phyloP scores from a whole-genome alignment of 2,113 vertebrate species.

The Bos indicus region DNA sequence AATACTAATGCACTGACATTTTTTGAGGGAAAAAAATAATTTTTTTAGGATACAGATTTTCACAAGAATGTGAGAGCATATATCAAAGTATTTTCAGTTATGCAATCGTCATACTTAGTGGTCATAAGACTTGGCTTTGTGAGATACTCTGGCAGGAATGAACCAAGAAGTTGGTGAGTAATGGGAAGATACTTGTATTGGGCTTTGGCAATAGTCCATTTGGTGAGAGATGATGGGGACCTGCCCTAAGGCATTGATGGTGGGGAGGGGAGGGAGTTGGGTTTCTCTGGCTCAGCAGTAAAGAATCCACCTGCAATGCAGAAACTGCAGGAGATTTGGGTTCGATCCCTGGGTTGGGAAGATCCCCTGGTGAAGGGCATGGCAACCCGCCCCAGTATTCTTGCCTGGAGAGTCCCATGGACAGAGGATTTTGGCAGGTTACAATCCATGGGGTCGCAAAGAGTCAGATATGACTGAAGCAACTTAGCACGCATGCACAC shows the following conservation, averaged over 20 bases:
- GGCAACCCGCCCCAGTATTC: background rate
- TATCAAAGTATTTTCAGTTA: conserved; percentile 21
- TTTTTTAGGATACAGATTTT: background rate
- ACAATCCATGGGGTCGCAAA: background rate
- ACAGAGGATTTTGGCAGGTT: background rate
- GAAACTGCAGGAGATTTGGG: background rate
- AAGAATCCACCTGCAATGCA: background rate
- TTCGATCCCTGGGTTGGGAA: background rate
- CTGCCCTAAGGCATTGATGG: background rate
- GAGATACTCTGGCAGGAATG: background rate
- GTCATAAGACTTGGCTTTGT: background rate
- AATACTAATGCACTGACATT: background rate
- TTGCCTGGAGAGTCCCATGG: background rate
- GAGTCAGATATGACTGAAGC: background rate
- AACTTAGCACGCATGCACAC: background rate
- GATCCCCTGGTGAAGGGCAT: background rate
- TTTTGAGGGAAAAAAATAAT: background rate
- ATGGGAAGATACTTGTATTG: background rate
- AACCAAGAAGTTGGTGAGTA: background rate
- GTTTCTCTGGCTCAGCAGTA: background rate
- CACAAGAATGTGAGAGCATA: background rate
- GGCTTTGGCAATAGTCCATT: background rate
- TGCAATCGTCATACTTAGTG: background rate
- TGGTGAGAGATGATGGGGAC: background rate
- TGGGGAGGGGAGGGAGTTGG: background rate